Percentiles rank a stretch among this genome's conserved stretches.
phyloP scores from a whole-genome alignment of 2,113 vertebrate species.

The Nothoprocta pentlandii region DNA sequence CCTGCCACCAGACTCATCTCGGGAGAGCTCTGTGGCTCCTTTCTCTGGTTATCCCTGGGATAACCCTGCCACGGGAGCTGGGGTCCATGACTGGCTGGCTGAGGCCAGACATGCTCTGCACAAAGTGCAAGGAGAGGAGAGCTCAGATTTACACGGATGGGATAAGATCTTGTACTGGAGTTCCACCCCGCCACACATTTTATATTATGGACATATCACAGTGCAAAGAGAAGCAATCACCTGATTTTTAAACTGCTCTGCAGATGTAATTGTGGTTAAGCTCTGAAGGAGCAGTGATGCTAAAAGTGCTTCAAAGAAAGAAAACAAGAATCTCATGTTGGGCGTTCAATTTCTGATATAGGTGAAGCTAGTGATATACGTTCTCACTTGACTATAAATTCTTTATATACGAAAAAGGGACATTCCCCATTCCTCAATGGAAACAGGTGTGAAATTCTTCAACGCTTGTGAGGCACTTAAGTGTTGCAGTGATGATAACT shows the following conservation, averaged over 20 bases:
- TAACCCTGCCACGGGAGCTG: rapidly evolving
- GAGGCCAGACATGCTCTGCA: not conserved
- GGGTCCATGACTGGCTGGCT: not conserved
- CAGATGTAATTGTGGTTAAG: not conserved
- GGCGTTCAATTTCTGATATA: not conserved
- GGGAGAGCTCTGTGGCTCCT: not conserved
- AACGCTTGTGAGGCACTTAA: not conserved
- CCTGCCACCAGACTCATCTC: not conserved
- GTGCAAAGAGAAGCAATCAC: not conserved
- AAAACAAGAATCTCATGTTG: not conserved
- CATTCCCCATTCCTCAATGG: not conserved
- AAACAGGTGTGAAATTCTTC: not conserved
- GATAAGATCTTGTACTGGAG: not conserved
- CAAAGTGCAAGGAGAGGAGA: not conserved
- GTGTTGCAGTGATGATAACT: not conserved
- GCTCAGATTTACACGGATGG: not conserved
- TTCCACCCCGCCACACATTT: not conserved
- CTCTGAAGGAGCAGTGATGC: not conserved
- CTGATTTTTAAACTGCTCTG: not conserved
- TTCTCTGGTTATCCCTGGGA: not conserved
- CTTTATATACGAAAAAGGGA: not conserved
- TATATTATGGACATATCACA: not conserved
- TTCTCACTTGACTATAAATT: not conserved
- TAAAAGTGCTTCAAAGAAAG: not conserved
- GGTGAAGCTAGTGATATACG: not conserved